Base-by-base conservation (phyloP, 2,888 invertebrate species). In the Polydrusus tereticollis region DNA sequence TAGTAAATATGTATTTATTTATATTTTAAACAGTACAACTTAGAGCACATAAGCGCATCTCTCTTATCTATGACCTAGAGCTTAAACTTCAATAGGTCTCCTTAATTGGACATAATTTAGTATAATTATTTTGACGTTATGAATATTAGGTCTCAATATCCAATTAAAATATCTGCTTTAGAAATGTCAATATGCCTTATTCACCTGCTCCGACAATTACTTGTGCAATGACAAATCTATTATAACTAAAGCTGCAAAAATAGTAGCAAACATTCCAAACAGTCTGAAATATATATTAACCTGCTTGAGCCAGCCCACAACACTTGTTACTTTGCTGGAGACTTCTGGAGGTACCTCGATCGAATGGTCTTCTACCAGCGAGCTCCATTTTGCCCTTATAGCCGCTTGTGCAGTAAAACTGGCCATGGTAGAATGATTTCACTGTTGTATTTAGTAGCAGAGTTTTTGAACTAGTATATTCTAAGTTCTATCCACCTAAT, bases 231-330 rank as follows among this genome's bases (percentile, higher is more conserved):
- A 4, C 26, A 52, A 52, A 26, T 52, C 52, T 52, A 55, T 29
- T 55, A 18, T 10, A 29, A 16, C 18, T 16, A 18, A 16, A 41
- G n/a, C 12, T 16, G n/a, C n/a, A n/a, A n/a, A n/a, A n/a, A n/a
- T n/a, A n/a, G 33, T 50, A 14, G 26, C 8, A 29, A 10, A 29
- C 52, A 55, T 55, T 55, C 29, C 36, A 36, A 36, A 12, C 12
- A 47, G 21, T 16, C 18, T 58, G 26, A 23, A 23, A 26, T 29
- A 18, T 16, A 67, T 69, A 73, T 66, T 74, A 75, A 85, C 93
- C 93, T 93, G 93, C 88, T 93, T 93, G 62, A 93, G 89, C 93
- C 93, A 93, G 87, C 93, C 93, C 77, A 93, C 93, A 82, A 93
- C 93, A 79, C 92, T 93, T 77, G 91, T 89, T 79, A 93, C 91